phyloP scores from a whole-genome alignment of 2,113 vertebrate genomes.

The Pachypanchax playfairii region DNA sequence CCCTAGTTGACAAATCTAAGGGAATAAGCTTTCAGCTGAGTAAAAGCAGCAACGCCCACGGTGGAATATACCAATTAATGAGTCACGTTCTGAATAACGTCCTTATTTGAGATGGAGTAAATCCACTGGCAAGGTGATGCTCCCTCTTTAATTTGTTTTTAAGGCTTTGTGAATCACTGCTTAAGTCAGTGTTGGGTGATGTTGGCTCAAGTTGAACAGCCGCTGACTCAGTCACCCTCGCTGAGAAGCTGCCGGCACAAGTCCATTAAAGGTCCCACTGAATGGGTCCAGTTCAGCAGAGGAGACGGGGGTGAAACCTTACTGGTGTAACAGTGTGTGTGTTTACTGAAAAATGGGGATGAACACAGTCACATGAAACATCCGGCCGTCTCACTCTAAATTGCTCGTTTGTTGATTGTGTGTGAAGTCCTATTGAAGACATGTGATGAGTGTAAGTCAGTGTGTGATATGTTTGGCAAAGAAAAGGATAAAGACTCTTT shows the following conservation, averaged over 20 bases:
- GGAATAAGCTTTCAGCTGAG: slow-evolving; percentile 8
- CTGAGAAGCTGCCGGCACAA: slow-evolving; percentile 44
- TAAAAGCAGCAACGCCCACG: slow-evolving; percentile 8
- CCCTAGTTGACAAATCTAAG: slow-evolving; percentile 27
- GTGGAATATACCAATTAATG: slow-evolving; percentile 40
- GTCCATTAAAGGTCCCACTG: slow-evolving; percentile 59
- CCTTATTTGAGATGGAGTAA: slow-evolving; percentile 39
- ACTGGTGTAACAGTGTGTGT: slow-evolving; percentile 17
- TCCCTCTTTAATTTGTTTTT: slow-evolving; percentile 4
- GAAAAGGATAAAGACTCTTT: slow-evolving; percentile 39
- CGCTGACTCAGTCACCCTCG: slow-evolving; percentile 57
- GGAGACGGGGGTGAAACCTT: slow-evolving; percentile 44
- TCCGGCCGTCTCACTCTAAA: slow-evolving; percentile 21
- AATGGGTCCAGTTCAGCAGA: slow-evolving; percentile 45
- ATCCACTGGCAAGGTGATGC: slow-evolving; percentile 22
- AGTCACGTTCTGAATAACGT: slow-evolving; percentile 44
- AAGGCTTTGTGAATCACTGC: slow-evolving; percentile 48
- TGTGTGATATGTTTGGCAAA: slow-evolving; percentile 33
- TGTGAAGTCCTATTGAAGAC: slow-evolving; percentile 27
- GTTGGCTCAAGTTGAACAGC: slow-evolving; percentile 31
- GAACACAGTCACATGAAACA: slow-evolving; percentile 42
- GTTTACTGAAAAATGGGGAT: slow-evolving; percentile 1
- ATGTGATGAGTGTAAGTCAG: slow-evolving; percentile 46
- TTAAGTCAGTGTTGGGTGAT: slow-evolving; percentile 12
- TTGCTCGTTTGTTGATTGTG: slow-evolving; percentile 34